phyloP scores from a whole-genome alignment of 2,888 invertebrate genomes.

The Lydus trimaculatus region DNA sequence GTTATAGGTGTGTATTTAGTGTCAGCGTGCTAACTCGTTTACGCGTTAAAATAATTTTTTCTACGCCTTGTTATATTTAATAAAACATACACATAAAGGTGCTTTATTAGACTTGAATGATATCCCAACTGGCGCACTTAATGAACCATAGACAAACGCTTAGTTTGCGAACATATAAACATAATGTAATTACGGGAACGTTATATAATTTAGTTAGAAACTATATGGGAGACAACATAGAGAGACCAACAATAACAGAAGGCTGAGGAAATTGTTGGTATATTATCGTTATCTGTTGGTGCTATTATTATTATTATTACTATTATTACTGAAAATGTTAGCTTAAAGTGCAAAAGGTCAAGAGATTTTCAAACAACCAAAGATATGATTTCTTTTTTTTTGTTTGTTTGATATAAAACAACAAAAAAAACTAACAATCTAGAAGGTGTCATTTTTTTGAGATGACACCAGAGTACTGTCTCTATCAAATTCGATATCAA shows the following conservation, averaged over 20 bases:
- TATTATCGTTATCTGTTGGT: slow-evolving; percentile 18
- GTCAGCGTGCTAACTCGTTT: slow-evolving; percentile 44
- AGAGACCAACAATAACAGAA: background rate
- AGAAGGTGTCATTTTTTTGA: slow-evolving; percentile 25
- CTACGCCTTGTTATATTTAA: slow-evolving; percentile 50
- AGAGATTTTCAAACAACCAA: no score
- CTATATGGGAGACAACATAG: slow-evolving; percentile 7
- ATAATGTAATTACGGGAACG: slow-evolving; percentile 12
- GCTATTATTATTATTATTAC: background rate
- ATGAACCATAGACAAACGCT: slow-evolving; percentile 47
- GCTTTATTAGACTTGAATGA: slow-evolving; percentile 48
- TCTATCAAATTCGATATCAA: slow-evolving; percentile 45
- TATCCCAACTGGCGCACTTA: slow-evolving; percentile 52
- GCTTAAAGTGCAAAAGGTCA: background rate
- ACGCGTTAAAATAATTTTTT: slow-evolving; percentile 45
- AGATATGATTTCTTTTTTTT: background rate
- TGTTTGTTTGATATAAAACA: no score
- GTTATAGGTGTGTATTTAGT: slow-evolving; percentile 45
- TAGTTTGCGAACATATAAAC: slow-evolving; percentile 17
- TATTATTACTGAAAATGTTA: background rate
- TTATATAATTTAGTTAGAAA: background rate
- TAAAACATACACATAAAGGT: slow-evolving; percentile 46
- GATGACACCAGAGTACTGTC: slow-evolving; percentile 38
- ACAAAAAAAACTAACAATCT: slow-evolving; percentile 13
- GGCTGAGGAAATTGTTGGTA: slow-evolving; percentile 20